These are phyloP conservation scores for Nomada hirtipes DNA, from an alignment of 2,888 invertebrate species.

Conservation along the genomic window DNA sequence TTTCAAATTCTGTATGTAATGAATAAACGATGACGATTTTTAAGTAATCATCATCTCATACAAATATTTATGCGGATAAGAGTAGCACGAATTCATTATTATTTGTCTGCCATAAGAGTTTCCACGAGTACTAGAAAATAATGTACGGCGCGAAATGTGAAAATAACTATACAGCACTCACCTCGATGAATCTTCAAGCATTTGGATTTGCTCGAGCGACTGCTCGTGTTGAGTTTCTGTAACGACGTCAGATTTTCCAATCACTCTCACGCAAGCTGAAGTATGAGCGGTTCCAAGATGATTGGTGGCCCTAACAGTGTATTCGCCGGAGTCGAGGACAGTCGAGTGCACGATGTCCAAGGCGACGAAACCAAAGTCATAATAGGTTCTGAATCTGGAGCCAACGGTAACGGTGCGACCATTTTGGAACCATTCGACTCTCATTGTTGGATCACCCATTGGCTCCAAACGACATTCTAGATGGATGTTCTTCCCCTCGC, in stretches of 20 bases:
- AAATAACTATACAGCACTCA: conserved; percentile 21
- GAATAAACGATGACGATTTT: no score
- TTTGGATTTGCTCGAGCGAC: conserved; percentile 95
- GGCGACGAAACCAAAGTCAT: conserved; percentile 99
- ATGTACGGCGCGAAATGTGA: no score
- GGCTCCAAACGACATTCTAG: conserved; percentile 96
- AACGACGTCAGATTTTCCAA: conserved; percentile 92
- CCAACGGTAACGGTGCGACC: conserved; percentile 95
- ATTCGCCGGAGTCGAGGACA: conserved; percentile 97
- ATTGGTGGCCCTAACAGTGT: conserved; percentile 96
- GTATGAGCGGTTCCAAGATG: conserved; percentile 97
- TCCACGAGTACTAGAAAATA: no score
- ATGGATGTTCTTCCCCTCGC: conserved; percentile 95
- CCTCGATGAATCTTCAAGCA: conserved; percentile 92
- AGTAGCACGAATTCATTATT: no score
- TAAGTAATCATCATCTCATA: neutral
- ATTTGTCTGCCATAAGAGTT: no score
- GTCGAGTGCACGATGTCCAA: conserved; percentile 97
- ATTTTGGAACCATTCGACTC: conserved; percentile 98
- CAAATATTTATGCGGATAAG: no score
- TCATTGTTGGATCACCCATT: conserved; percentile 98
- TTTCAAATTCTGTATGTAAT: no score
- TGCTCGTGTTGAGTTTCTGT: conserved; percentile 97
- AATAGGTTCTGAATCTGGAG: conserved; percentile 96
- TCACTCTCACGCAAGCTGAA: conserved; percentile 94